Conservation (phyloP, 1,140 invertebrate genomes). For the Coelopa frigida region DNA sequence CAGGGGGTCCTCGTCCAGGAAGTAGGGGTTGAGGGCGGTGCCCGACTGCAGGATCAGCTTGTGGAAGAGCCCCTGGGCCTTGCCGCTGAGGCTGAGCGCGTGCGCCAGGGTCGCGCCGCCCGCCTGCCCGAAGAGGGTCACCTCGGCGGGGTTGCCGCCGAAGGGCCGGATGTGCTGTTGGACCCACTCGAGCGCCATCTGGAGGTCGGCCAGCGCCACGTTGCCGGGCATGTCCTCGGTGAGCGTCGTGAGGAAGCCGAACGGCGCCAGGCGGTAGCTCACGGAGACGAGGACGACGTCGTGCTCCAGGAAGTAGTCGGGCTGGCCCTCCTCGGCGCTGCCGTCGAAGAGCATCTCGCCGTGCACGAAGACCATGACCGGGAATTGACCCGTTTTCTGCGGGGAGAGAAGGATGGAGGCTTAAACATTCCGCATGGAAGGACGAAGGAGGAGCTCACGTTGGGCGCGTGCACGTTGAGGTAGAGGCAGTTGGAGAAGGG, state of each 20-base stretch:
- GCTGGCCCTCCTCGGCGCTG: constrained; percentile 55
- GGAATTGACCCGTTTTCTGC: constrained; percentile 18
- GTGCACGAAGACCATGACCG: constrained; percentile 41
- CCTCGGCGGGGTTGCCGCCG: constrained; percentile 55
- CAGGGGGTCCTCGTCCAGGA: constrained; percentile 30
- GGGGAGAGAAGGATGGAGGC: not conserved
- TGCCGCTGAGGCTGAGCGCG: constrained; percentile 44
- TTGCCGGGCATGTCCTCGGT: constrained; percentile 57
- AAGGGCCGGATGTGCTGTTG: constrained; percentile 56
- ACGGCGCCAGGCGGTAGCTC: constrained; percentile 68
- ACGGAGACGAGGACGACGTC: constrained; percentile 70
- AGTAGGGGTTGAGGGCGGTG: constrained; percentile 36
- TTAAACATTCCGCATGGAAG: not conserved
- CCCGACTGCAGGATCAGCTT: constrained; percentile 39
- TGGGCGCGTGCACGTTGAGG: constrained; percentile 27
- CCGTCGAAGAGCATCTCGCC: constrained; percentile 44
- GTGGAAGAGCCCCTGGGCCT: constrained; percentile 26
- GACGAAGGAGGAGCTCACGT: constrained; percentile 2
- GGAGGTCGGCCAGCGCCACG: constrained; percentile 57
- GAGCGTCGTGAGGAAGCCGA: constrained; percentile 50
- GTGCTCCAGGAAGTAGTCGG: constrained; percentile 65
- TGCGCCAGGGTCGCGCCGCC: constrained; percentile 50
- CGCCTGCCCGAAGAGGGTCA: constrained; percentile 55
- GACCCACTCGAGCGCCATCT: constrained; percentile 57
- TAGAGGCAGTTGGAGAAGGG: constrained; percentile 37